Evolutionary conservation across 2,888 invertebrate species (phyloP).

Genomic region (Steromphala cineraria): DNA sequence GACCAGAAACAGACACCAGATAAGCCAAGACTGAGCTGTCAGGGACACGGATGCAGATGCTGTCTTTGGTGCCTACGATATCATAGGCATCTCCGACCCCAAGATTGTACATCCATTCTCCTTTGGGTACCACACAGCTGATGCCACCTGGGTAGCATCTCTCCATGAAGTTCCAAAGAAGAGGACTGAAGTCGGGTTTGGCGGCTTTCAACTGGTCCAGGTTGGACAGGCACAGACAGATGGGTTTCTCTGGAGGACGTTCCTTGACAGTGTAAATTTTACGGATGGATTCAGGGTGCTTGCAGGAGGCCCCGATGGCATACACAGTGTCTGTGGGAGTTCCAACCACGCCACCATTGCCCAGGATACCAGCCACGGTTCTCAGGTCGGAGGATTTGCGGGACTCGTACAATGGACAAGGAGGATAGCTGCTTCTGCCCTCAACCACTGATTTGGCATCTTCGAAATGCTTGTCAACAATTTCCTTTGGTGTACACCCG

Average conservation of each 20-base stretch:
- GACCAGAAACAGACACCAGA: constrained; percentile 51
- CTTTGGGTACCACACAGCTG: constrained; percentile 57
- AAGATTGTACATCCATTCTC: constrained; percentile 48
- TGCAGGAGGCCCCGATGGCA: constrained; percentile 57
- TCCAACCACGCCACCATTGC: constrained; percentile 51
- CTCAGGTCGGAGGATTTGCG: constrained; percentile 44
- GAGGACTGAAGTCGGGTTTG: constrained; percentile 47
- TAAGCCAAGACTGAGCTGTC: constrained; percentile 56
- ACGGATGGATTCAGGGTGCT: constrained; percentile 49
- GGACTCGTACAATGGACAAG: constrained; percentile 48
- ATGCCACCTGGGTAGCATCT: constrained; percentile 57
- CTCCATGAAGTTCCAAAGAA: constrained; percentile 58
- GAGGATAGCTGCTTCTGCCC: not conserved
- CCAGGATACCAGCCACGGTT: constrained; percentile 43
- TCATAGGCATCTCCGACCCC: constrained; percentile 44
- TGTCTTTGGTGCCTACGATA: constrained; percentile 49
- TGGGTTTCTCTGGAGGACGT: constrained; percentile 58
- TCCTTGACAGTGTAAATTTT: constrained; percentile 55
- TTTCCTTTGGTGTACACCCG: constrained; percentile 14
- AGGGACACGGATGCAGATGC: constrained; percentile 55
- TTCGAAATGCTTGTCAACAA: constrained; percentile 2
- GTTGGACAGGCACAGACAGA: constrained; percentile 57
- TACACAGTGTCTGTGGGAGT: constrained; percentile 61
- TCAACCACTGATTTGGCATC: not conserved
- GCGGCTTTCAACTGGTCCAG: constrained; percentile 52